A percentile compares a stretch with the other conserved stretches of the same genome.
phyloP scores from a whole-genome alignment of 2,888 invertebrate species.

The Flabesymbios commensalis region DNA sequence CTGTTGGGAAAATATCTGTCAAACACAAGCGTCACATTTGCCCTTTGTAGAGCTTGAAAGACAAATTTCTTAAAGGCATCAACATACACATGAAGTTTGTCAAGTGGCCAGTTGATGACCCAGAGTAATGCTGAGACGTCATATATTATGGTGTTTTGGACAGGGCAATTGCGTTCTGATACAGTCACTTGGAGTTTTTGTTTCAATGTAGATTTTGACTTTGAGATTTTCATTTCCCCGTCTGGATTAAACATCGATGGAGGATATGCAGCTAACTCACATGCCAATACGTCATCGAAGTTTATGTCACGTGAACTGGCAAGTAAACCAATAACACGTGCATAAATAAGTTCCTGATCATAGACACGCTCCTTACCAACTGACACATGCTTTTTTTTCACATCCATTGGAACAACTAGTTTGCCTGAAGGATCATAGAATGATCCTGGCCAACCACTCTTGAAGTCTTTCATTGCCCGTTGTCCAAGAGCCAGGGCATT shows the following conservation, averaged over 20 bases:
- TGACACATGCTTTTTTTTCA: constrained; percentile 7
- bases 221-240: constrained; percentile 7
- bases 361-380: constrained; percentile 10
- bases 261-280: constrained; percentile 20
- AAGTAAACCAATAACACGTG: constrained; percentile 15
- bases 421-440: constrained; percentile 7
- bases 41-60: constrained; percentile 4
- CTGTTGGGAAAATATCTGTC: constrained; percentile 7
- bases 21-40: constrained; percentile 12
- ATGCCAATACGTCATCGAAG: constrained; percentile 16
- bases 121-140: constrained; percentile 15
- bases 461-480: neutral
- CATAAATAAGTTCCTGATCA: constrained; percentile 16
- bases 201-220: constrained; percentile 9
- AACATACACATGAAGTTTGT: constrained; percentile 10
- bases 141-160: constrained; percentile 6
- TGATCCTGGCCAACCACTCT: constrained; percentile 7
- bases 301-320: constrained; percentile 8
- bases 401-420: constrained; percentile 5
- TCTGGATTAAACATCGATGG: constrained; percentile 22
- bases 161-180: constrained; percentile 9
- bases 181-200: constrained; percentile 8
- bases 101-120: constrained; percentile 6
- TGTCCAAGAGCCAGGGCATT: constrained; percentile 8
- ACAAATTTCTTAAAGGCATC: constrained; percentile 7